These are phyloP conservation scores for Caenorhabditis sulstoni DNA, from an alignment of 2,888 invertebrate species.

Conservation along the genomic window DNA sequence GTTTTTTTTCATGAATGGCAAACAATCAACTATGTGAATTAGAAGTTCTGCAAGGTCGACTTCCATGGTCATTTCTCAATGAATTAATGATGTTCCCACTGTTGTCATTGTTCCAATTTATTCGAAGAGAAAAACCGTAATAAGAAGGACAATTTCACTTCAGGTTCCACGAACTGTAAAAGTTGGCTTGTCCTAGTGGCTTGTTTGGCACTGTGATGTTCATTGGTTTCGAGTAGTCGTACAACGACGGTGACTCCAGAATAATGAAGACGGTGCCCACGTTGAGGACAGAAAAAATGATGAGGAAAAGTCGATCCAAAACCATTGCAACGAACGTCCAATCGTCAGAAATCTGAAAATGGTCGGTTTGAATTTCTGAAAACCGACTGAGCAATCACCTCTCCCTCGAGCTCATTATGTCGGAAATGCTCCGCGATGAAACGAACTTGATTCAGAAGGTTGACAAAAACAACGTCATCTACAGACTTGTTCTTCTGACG, in stretches of 20 bases:
- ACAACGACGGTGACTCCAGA: slow-evolving; percentile 78
- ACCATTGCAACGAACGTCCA: slow-evolving; percentile 81
- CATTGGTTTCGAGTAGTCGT: slow-evolving; percentile 75
- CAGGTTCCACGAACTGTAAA: slow-evolving; percentile 63
- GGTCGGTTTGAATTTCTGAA: too few relatives aligned
- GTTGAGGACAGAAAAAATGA: slow-evolving; percentile 79
- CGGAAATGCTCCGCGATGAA: slow-evolving; percentile 80
- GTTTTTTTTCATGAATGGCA: background rate
- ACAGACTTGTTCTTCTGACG: slow-evolving; percentile 67
- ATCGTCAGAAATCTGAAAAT: slow-evolving; percentile 77
- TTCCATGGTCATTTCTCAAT: slow-evolving; percentile 5
- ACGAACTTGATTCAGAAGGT: slow-evolving; percentile 77
- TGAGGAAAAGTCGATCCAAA: slow-evolving; percentile 77
- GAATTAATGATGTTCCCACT: background rate
- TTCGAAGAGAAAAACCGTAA: background rate
- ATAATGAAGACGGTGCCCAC: slow-evolving; percentile 78
- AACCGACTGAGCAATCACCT: slow-evolving; percentile 63
- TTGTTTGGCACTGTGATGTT: slow-evolving; percentile 78
- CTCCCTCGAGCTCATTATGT: slow-evolving; percentile 77
- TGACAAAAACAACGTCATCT: slow-evolving; percentile 77
- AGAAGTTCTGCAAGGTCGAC: slow-evolving; percentile 20
- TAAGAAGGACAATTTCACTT: slow-evolving; percentile 20
- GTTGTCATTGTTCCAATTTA: background rate
- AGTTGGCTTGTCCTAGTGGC: slow-evolving; percentile 77
- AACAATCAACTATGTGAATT: slow-evolving; percentile 6